phyloP scores from a whole-genome alignment of 1,140 invertebrate species.

The Hycleus phaleratus region DNA sequence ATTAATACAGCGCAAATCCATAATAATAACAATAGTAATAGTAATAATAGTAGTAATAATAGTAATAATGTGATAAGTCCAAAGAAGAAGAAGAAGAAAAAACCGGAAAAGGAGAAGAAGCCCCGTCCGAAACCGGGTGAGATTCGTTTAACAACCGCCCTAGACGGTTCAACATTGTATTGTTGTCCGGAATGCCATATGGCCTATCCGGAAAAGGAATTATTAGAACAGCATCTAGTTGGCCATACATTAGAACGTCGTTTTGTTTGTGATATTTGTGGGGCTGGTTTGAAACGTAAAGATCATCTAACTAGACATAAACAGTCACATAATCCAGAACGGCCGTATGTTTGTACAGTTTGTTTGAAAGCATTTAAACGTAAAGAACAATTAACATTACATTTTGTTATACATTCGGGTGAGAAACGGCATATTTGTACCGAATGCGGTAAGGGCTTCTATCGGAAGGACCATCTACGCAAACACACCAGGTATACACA shows the following conservation, averaged over 20 bases:
- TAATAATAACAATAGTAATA: conserved; percentile 17
- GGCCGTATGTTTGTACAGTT: conserved; percentile 73
- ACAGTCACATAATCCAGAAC: conserved; percentile 71
- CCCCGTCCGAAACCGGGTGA: conserved; percentile 73
- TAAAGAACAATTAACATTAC: conserved; percentile 74
- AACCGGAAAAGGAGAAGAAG: conserved; percentile 68
- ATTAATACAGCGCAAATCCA: conserved; percentile 20
- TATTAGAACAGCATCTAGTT: conserved; percentile 71
- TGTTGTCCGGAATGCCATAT: conserved; percentile 82
- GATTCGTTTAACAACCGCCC: conserved; percentile 69
- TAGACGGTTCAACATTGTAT: conserved; percentile 74
- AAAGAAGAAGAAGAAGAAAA: conserved; percentile 82
- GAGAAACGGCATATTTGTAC: conserved; percentile 79
- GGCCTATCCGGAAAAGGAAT: conserved; percentile 72
- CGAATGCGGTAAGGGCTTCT: conserved; percentile 77
- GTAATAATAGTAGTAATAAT: conserved; percentile 9
- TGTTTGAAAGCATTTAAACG: conserved; percentile 79
- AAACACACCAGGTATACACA: conserved; percentile 58
- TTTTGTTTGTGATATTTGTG: conserved; percentile 80
- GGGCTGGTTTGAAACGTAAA: conserved; percentile 73
- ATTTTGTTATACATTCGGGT: conserved; percentile 78
- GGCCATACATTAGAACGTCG: conserved; percentile 71
- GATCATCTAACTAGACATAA: conserved; percentile 75
- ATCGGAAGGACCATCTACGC: conserved; percentile 67
- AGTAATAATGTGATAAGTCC: not conserved